A percentile compares a stretch with the other conserved stretches of the same genome.
These are phyloP conservation scores for Rhynchophorus ferrugineus DNA, from an alignment of 1,140 invertebrate species.

Conservation along the genomic window DNA sequence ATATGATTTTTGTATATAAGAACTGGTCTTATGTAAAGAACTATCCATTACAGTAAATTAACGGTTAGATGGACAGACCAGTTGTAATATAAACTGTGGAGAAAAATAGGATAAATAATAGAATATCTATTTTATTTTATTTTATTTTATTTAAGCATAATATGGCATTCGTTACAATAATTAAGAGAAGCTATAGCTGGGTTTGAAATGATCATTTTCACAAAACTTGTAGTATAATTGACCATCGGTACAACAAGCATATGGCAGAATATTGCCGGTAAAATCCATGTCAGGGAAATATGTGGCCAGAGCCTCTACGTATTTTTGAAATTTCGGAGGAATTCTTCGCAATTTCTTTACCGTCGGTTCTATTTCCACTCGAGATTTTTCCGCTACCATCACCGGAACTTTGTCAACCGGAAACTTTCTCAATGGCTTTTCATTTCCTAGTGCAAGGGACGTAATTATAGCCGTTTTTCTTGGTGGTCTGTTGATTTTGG, in stretches of 20 bases:
- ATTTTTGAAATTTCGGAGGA: constrained; percentile 24
- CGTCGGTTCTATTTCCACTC: not conserved
- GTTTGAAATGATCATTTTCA: constrained; percentile 1
- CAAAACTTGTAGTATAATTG: constrained; percentile 31
- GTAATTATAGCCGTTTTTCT: too few species aligned
- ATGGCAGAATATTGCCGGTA: constrained; percentile 26
- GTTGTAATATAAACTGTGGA: too few species aligned
- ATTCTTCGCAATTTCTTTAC: constrained; percentile 17
- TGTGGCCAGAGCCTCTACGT: constrained; percentile 26
- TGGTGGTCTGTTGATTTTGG: too few species aligned
- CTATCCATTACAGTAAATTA: too few species aligned
- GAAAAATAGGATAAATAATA: too few species aligned
- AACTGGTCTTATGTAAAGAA: too few species aligned
- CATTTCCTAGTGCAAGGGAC: too few species aligned
- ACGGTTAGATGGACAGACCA: too few species aligned
- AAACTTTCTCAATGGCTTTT: not conserved
- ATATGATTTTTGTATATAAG: too few species aligned
- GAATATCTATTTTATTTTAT: too few species aligned
- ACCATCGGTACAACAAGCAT: constrained; percentile 30
- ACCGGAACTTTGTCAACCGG: not conserved
- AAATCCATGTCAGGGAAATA: constrained; percentile 33
- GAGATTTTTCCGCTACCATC: not conserved
- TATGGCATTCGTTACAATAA: too few species aligned
- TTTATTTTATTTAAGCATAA: too few species aligned
- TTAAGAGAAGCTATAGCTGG: constrained; percentile 15